These are phyloP conservation scores for Guaruba guarouba DNA, from an alignment of 2,113 vertebrate species.

Conservation along the genomic window DNA sequence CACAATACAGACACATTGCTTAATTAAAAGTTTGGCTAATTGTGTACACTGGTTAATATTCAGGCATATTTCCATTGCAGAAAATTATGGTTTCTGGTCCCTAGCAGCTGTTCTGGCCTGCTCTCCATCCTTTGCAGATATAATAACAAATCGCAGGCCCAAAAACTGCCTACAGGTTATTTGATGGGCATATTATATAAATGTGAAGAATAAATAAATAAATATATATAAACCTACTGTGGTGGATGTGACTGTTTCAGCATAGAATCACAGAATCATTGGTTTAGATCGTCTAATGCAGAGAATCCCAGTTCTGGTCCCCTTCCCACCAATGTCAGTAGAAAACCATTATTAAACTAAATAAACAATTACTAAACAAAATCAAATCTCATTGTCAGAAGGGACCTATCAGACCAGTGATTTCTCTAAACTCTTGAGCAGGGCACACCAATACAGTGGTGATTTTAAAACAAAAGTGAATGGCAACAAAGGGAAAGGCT, in stretches of 20 bases:
- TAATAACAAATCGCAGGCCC: conserved; percentile 26
- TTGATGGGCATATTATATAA: background rate
- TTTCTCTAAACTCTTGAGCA: background rate
- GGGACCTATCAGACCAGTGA: background rate
- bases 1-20: background rate
- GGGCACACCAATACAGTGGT: fast-evolving
- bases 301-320: background rate
- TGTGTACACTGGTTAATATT: conserved; percentile 19
- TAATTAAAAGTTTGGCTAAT: conserved; percentile 49
- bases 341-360: background rate
- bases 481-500: background rate
- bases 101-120: conserved; percentile 15
- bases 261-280: background rate
- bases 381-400: background rate
- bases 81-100: conserved; percentile 39
- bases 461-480: background rate
- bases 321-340: background rate
- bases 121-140: conserved; percentile 29
- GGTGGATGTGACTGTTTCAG: background rate
- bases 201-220: background rate
- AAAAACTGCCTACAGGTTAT: conserved; percentile 4
- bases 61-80: conserved; percentile 1
- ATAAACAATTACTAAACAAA: background rate
- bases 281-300: background rate
- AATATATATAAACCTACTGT: background rate